These are phyloP conservation scores for Columbina picui DNA, from an alignment of 2,113 vertebrate species.

Conservation along the genomic window DNA sequence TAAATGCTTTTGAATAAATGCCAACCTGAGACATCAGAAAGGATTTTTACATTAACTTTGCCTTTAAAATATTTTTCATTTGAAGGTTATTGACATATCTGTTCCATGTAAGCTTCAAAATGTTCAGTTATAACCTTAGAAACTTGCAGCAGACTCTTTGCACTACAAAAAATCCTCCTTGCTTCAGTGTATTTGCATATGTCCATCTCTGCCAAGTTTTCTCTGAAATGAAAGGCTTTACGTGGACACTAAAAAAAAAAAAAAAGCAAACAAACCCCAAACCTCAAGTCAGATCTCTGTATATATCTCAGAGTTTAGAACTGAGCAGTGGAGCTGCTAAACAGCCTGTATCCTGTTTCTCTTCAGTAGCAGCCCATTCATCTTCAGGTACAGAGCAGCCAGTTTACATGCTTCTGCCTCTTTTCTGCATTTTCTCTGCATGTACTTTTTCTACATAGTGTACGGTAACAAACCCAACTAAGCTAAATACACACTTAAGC, in stretches of 20 bases:
- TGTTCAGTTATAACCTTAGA: constrained; percentile 11
- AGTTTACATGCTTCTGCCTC: constrained; percentile 64
- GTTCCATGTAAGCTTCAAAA: background rate
- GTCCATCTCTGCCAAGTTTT: constrained; percentile 34
- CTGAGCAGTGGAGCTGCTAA: constrained; percentile 78
- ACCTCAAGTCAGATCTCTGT: constrained; percentile 49
- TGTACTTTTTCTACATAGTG: constrained; percentile 47
- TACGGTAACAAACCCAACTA: constrained; percentile 36
- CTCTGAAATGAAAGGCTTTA: constrained; percentile 40
- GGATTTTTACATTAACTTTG: background rate
- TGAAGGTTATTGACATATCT: background rate
- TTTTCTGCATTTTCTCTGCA: background rate
- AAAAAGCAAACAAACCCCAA: background rate
- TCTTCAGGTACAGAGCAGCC: constrained; percentile 71
- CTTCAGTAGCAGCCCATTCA: constrained; percentile 88
- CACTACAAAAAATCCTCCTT: background rate
- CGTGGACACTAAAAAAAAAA: background rate
- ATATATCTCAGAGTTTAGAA: constrained; percentile 77
- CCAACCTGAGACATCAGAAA: background rate
- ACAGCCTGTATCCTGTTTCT: constrained; percentile 87
- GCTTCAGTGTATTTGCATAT: constrained; percentile 3
- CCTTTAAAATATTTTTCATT: constrained; percentile 13
- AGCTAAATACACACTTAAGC: background rate
- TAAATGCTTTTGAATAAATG: background rate
- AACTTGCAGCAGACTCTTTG: background rate